These are phyloP conservation scores for Erynnis tages DNA, from an alignment of 2,888 invertebrate species.

Conservation along the genomic window DNA sequence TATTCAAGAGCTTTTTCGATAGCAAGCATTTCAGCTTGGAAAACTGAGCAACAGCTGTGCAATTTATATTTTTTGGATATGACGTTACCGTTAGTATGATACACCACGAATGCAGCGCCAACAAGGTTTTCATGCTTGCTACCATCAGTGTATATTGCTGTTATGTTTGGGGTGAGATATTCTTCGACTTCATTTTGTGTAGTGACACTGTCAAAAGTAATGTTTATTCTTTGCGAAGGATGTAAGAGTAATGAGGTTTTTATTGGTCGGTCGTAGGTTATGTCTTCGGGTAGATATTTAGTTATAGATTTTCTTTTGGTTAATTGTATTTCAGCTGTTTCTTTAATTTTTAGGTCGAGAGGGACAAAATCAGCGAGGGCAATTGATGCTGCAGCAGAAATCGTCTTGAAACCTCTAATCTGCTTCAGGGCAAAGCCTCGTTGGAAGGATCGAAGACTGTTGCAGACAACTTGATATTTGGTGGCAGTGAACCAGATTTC, in stretches of 20 bases:
- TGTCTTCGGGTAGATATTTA: not conserved
- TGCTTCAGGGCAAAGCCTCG: not conserved
- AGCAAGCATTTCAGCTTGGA: not conserved
- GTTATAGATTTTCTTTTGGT: not conserved
- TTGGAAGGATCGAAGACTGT: not conserved
- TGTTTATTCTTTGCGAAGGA: not conserved
- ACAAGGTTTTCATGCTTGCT: not conserved
- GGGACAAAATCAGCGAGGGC: not conserved
- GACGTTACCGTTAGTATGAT: not conserved
- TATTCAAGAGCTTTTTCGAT: not conserved
- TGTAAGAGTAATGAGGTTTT: not conserved
- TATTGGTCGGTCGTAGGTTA: not conserved
- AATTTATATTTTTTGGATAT: not conserved
- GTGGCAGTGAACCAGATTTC: not conserved
- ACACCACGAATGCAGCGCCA: not conserved
- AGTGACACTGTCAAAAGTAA: not conserved
- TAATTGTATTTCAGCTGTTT: not conserved
- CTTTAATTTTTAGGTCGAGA: not conserved
- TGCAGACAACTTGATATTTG: not conserved
- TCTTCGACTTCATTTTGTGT: not conserved
- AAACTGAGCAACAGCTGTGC: not conserved
- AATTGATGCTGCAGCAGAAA: not conserved
- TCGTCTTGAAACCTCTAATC: not conserved
- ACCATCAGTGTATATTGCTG: not conserved
- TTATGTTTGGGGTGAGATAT: not conserved